Evolutionary conservation across 2,113 vertebrate genomes (phyloP), one percentile per base, ranked within the genome.

Genomic region (Gobio gobio): DNA sequence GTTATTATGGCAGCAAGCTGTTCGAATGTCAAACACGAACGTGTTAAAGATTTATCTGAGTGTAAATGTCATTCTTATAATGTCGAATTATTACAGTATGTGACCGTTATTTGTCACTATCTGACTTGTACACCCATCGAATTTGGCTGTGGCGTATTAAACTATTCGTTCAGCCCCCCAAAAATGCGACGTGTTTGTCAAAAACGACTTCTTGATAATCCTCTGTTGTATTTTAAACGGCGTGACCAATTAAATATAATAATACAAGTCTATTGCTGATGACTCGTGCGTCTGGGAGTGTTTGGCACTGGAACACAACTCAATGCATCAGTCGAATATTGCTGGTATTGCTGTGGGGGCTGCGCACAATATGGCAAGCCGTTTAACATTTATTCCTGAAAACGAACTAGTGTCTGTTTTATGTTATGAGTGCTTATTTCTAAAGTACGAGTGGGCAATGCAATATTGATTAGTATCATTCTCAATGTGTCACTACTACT

Each of bases 301-400:
- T 73, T 73, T 73, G 70, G 70, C 40, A 47, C 20, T 36, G 78
- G 40, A 58, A 59, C 63, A 78, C 49, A 56, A 66, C 66, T 51
- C 33, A 29, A 78, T 72, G 61, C 75, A 70, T 85, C 49, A 85
- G 54, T 84, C 66, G 59, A 66, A 51, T 58, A 70, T 85, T 79
- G 75, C 83, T 78, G 59, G 83, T 66, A 73, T 84, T 63, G 83
- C 76, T 70, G 61, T 78, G 59, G 83, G 73, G 77, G 83, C 83
- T 84, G 83, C 83, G 73, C 83, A 66, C 51, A 75, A 24, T 56
- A 45, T 76, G 74, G 74, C 74, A 76, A 45, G 72, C 12, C 43
- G 72, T 4, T 47, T 14, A 47, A 73, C 40, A n/a, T 47, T 73
- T 47, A 73, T 13, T 10, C 10, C 40, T 24, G 43, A 73, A 47